phyloP scores from a whole-genome alignment of 1,140 invertebrate genomes.

The Araneus ventricosus region DNA sequence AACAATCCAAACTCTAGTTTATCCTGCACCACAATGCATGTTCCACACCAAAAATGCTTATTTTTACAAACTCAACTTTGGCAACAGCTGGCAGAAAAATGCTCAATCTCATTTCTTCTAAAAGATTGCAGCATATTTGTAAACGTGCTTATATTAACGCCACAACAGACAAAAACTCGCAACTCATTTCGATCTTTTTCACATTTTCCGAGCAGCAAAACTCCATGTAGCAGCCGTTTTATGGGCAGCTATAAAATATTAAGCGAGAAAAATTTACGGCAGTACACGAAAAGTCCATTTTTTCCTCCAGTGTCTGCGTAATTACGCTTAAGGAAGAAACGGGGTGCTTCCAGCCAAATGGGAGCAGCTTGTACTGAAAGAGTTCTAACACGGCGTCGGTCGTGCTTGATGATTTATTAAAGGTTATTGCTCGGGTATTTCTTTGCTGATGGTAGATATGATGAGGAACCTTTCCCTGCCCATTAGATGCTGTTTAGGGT shows the following conservation, averaged over 20 bases:
- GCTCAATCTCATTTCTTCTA: background rate
- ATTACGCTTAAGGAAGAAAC: conserved; percentile 49
- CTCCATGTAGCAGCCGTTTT: conserved; percentile 40
- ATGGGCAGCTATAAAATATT: conserved; percentile 67
- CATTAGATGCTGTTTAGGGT: background rate
- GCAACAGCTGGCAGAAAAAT: conserved; percentile 15
- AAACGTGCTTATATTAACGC: conserved; percentile 35
- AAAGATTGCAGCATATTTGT: conserved; percentile 24
- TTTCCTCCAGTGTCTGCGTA: conserved; percentile 33
- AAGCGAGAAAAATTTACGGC: conserved; percentile 69
- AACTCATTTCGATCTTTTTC: conserved; percentile 40
- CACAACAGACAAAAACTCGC: conserved; percentile 10
- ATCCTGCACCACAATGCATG: background rate
- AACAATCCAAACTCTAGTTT: background rate
- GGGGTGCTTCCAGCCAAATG: conserved; percentile 32
- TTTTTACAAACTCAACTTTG: background rate
- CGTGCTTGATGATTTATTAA: conserved; percentile 48
- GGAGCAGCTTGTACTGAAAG: conserved; percentile 8
- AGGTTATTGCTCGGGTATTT: conserved; percentile 47
- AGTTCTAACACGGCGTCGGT: conserved; percentile 23
- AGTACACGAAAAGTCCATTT: conserved; percentile 62
- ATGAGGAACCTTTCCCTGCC: background rate
- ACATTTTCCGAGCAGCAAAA: background rate
- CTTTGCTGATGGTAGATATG: background rate
- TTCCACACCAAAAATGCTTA: background rate